Evolutionary conservation across 35 echinoderm and acorn worm genomes (phyloP), one percentile per base, ranked within the genome.

Genomic region (Eucidaris tribuloides): DNA sequence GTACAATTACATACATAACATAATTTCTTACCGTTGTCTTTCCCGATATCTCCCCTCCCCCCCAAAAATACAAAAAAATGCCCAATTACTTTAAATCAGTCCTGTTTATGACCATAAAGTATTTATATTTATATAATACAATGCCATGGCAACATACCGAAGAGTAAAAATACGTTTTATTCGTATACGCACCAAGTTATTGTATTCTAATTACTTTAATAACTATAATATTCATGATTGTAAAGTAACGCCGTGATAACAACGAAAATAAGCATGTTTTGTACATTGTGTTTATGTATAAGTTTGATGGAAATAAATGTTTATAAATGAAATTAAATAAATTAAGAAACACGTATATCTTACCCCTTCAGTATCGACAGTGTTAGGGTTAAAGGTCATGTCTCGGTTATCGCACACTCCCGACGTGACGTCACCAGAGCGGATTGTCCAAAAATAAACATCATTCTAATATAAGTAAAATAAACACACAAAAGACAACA

Each of bases 291-390:
- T n/a, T n/a, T n/a, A n/a, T n/a, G n/a, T n/a, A n/a, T n/a, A n/a
- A n/a, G n/a, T n/a, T n/a, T n/a, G n/a, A n/a, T n/a, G 9, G 48
- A 52, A 52, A 52, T 52, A n/a, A 9, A 52, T n/a, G 9, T 9
- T 11, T 52, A 52, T 52, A n/a, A 52, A 52, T 52, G 48, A 52
- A 52, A 52, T 52, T 37, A 35, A 37, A 40, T 37, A 71, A 3
- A 20, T n/a, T 40, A 5, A 32, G 65, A 38, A 71, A 38, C 7
- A 36, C 30, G 32, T 52, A n/a, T 11, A 52, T 9, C 68, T 74
- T 25, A 74, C 68, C 68, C 68, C 68, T 9, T 9, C 68, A n/a
- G 68, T 74, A n/a, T 33, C 34, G 9, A 74, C 68, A 18, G 68
- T 74, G 41, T 74, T 74, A 19, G 68, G 68, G 41, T 74, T 74